These are phyloP conservation scores for Micromussa lordhowensis DNA, from an alignment of 92 coral and sea anemone species.

Conservation along the genomic window DNA sequence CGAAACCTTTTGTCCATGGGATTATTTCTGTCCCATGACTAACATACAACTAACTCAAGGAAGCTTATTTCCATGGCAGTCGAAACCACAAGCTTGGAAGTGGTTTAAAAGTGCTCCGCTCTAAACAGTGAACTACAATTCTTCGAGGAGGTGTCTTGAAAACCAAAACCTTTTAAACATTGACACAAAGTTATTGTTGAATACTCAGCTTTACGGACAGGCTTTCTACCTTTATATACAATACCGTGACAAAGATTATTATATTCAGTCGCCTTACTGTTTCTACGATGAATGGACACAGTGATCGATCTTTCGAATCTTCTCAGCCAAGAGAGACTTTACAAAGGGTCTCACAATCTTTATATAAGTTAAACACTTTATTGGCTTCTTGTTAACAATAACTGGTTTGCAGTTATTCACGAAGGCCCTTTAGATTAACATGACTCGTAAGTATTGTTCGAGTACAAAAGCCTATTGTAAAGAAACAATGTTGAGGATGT, in stretches of 20 bases:
- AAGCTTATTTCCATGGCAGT: not conserved
- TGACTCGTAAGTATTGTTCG: too few species aligned
- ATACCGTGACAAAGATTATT: not conserved
- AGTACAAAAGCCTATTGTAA: too few species aligned
- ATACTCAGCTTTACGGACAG: not conserved
- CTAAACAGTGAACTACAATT: not conserved
- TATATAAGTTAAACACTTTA: not conserved
- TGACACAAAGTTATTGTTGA: slow-evolving; percentile 38
- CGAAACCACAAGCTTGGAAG: slow-evolving; percentile 1
- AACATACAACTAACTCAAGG: not conserved
- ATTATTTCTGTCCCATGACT: not conserved
- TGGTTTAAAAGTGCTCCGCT: not conserved
- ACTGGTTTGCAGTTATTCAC: not conserved
- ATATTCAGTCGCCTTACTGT: too few species aligned
- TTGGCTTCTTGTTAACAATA: not conserved
- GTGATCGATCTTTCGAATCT: not conserved
- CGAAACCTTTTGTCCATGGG: not conserved
- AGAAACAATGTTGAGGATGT: too few species aligned
- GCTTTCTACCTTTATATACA: not conserved
- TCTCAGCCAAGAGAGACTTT: too few species aligned
- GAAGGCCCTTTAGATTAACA: too few species aligned
- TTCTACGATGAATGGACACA: not conserved
- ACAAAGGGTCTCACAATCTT: too few species aligned
- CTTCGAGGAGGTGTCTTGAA: slow-evolving; percentile 25
- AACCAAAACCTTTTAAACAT: slow-evolving; percentile 16